phyloP scores from a whole-genome alignment of 2,113 vertebrate genomes.

The Oenanthe oenanthe region DNA sequence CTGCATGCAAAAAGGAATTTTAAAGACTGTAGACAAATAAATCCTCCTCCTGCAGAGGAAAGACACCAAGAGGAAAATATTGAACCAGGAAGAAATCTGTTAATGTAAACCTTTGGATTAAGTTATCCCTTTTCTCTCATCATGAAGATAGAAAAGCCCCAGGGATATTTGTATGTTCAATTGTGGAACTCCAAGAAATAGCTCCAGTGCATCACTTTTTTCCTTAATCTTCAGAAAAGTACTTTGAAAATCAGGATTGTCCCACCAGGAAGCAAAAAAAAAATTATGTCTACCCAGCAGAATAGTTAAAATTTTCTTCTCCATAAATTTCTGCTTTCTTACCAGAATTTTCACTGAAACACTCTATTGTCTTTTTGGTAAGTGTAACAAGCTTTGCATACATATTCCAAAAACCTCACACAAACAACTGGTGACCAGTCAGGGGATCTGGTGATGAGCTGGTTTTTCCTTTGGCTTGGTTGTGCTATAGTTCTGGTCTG shows the following conservation, averaged over 20 bases:
- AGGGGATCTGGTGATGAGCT: slow-evolving; percentile 33
- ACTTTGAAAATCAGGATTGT: neutral
- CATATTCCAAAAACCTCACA: neutral
- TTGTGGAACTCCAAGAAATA: neutral
- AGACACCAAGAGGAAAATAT: neutral
- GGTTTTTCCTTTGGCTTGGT: slow-evolving; percentile 65
- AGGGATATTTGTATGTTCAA: neutral
- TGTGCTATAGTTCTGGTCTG: slow-evolving; percentile 36
- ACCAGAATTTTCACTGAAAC: neutral
- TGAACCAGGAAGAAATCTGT: neutral
- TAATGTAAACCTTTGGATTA: neutral
- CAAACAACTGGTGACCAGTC: slow-evolving; percentile 28
- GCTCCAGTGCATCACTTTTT: neutral
- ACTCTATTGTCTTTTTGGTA: neutral
- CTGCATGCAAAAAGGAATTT: neutral
- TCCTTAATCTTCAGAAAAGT: neutral
- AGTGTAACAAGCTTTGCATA: neutral
- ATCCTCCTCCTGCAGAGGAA: neutral
- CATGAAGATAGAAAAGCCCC: neutral
- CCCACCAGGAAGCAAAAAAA: neutral
- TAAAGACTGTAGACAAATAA: neutral
- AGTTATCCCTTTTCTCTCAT: neutral
- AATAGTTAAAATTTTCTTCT: neutral
- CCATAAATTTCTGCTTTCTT: neutral
- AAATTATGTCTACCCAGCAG: neutral